Evolutionary conservation across 2,113 vertebrate species (phyloP).

Genomic region (Aspidoscelis tigris): DNA sequence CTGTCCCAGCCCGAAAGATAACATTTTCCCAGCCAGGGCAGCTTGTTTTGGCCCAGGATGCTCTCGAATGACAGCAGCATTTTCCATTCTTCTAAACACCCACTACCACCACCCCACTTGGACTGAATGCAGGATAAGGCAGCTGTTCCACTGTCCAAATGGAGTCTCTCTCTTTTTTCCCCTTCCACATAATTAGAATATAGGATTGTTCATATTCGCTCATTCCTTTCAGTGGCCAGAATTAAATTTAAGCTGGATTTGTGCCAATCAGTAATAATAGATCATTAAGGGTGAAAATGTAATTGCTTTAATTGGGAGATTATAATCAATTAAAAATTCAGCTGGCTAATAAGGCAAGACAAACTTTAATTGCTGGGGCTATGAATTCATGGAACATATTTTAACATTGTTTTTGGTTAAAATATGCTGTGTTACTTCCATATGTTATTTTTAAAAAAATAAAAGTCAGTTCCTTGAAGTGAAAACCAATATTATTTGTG

Average conservation of each 20-base stretch:
- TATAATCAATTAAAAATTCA: background rate
- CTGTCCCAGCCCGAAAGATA: too few relatives aligned
- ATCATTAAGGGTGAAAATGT: background rate
- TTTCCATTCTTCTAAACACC: background rate
- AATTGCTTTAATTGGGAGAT: background rate
- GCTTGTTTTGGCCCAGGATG: too few relatives aligned
- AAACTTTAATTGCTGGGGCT: background rate
- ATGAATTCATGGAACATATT: background rate
- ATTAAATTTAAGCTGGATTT: background rate
- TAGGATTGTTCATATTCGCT: background rate
- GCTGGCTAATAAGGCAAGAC: background rate
- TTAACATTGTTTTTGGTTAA: background rate
- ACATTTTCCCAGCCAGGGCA: too few relatives aligned
- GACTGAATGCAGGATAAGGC: background rate
- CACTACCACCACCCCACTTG: background rate
- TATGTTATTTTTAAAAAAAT: too few relatives aligned
- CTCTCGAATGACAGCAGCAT: background rate
- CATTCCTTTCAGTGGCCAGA: background rate
- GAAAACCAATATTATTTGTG: background rate
- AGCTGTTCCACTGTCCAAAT: too few relatives aligned
- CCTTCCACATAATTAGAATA: background rate
- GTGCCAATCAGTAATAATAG: background rate
- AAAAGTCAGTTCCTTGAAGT: too few relatives aligned
- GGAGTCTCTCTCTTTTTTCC: background rate
- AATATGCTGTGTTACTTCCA: too few relatives aligned